A percentile compares a stretch with the other conserved stretches of the same genome.
phyloP scores from a whole-genome alignment of 37 sponge, comb jelly and placozoan species.

The Agelas oroides region DNA sequence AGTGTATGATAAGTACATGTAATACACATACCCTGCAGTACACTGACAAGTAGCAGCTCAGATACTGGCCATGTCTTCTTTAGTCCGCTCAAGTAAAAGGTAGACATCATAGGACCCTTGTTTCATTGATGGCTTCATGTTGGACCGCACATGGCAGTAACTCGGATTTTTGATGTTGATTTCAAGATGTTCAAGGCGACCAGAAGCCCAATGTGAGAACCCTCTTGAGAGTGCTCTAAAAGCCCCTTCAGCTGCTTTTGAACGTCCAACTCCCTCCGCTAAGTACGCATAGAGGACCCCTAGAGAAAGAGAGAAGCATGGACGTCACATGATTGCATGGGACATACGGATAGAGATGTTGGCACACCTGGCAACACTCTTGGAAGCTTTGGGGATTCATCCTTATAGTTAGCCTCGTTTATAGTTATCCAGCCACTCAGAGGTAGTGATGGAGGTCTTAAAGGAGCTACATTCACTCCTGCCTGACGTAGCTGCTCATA shows the following conservation, averaged over 20 bases:
- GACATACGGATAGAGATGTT: no score
- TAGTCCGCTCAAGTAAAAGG: not conserved
- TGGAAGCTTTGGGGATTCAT: no score
- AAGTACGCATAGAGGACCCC: constrained; percentile 25
- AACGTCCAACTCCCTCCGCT: constrained; percentile 33
- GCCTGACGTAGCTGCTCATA: not conserved
- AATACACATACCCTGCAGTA: constrained; percentile 32
- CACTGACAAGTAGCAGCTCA: constrained; percentile 31
- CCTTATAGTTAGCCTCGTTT: not conserved
- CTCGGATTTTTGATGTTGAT: constrained; percentile 2
- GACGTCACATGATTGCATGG: no score
- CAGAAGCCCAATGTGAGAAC: no score
- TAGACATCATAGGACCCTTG: constrained; percentile 13
- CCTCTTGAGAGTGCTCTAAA: constrained; percentile 38
- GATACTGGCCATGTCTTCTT: not conserved
- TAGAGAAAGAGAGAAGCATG: not conserved
- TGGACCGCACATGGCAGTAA: constrained; percentile 36
- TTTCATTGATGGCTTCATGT: constrained; percentile 63
- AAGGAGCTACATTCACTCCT: constrained; percentile 13
- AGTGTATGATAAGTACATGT: no score
- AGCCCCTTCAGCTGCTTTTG: constrained; percentile 19
- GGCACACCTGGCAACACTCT: no score
- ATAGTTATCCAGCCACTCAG: constrained; percentile 4
- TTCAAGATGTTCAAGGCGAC: no score
- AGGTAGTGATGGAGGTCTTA: constrained; percentile 8